These are phyloP conservation scores for Myotis daubentonii DNA, from an alignment of 2,797 vertebrate species.

Conservation along the genomic window DNA sequence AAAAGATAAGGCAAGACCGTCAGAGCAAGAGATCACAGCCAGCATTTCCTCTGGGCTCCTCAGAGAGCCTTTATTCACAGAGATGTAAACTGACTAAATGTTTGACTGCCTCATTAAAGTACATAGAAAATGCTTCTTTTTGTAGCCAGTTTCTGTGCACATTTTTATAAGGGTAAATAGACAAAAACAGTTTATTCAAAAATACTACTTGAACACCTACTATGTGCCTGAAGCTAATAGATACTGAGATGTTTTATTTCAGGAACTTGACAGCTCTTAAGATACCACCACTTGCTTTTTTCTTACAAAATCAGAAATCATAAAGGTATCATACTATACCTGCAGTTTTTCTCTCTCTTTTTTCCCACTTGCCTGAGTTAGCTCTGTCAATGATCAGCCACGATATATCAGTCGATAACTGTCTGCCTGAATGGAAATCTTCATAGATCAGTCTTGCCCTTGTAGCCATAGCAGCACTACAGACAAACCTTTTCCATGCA, in stretches of 20 bases:
- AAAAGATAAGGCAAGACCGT: not conserved
- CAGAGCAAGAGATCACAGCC: not conserved
- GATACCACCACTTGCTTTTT: not conserved
- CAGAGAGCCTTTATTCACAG: not conserved
- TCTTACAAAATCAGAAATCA: not conserved
- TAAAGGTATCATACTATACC: not conserved
- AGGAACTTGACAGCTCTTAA: constrained; percentile 19
- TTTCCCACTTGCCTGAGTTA: not conserved
- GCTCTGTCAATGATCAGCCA: not conserved
- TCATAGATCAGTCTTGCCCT: constrained; percentile 12
- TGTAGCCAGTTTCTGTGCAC: not conserved
- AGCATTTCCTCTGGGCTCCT: not conserved
- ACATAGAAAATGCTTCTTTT: not conserved
- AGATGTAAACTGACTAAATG: not conserved
- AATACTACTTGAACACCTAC: not conserved
- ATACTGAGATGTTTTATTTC: not conserved
- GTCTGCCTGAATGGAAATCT: constrained; percentile 21
- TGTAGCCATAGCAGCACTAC: not conserved
- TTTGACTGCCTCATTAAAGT: not conserved
- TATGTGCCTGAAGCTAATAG: not conserved
- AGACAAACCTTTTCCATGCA: constrained; percentile 6
- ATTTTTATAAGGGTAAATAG: not conserved
- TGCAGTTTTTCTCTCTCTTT: not conserved
- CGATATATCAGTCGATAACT: not conserved
- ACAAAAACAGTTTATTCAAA: not conserved